phyloP scores from a whole-genome alignment of 2,113 vertebrate species.

The Tursiops truncatus region DNA sequence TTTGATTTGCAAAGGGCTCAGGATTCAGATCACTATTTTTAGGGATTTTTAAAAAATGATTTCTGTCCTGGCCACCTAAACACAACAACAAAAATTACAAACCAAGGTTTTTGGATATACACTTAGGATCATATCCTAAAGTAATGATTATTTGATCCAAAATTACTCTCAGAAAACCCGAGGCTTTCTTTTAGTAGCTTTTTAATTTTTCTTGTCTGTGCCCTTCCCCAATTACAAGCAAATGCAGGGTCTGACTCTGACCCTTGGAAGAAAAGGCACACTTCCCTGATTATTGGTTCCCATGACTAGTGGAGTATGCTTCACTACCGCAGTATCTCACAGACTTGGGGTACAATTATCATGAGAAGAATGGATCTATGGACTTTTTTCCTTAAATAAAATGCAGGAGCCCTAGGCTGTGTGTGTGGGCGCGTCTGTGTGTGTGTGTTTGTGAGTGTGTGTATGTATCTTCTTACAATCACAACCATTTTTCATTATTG shows the following conservation, averaged over 20 bases:
- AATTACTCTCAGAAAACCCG: constrained; percentile 21
- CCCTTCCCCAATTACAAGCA: neutral
- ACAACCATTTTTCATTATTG: neutral
- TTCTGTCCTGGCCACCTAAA: neutral
- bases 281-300: neutral
- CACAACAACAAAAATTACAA: neutral
- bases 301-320: neutral
- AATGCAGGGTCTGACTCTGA: neutral
- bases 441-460: neutral
- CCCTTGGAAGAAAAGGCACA: neutral
- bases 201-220: neutral
- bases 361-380: neutral
- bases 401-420: neutral
- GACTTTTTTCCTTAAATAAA: neutral
- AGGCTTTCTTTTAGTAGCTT: neutral
- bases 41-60: neutral
- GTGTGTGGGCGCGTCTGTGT: neutral
- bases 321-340: neutral
- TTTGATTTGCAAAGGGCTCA: neutral
- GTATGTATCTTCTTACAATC: neutral
- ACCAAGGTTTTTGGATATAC: constrained; percentile 27
- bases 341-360: neutral
- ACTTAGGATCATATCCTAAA: constrained; percentile 30
- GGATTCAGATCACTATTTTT: neutral
- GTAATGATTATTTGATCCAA: constrained; percentile 3